A percentile compares a stretch with the other conserved stretches of the same genome.
Evolutionary conservation across 2,797 vertebrate species (phyloP).

Genomic region (Coendou prehensilis): DNA sequence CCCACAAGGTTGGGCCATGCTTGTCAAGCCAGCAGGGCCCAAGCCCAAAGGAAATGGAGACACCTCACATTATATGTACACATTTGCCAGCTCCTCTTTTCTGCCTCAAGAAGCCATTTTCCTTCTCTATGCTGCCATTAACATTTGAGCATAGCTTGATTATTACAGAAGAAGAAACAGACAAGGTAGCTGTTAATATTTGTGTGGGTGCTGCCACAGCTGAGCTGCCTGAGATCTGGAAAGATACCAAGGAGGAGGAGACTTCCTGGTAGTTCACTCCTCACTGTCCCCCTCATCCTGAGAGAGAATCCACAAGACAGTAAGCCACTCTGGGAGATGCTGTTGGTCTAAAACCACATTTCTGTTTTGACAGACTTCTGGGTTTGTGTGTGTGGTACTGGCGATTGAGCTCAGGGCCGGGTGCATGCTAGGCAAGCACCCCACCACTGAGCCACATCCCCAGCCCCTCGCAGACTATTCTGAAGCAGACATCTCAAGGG

Average conservation of each 20-base stretch:
- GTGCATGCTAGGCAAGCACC: no score
- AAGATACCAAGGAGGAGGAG: background rate
- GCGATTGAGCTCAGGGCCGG: no score
- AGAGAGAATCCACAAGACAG: background rate
- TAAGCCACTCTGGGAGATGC: background rate
- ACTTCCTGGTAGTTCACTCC: background rate
- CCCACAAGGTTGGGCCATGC: background rate
- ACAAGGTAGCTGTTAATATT: background rate
- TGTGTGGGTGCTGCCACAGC: background rate
- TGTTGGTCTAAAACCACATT: background rate
- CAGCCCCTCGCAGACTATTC: background rate
- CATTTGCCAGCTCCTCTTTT: background rate
- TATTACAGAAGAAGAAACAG: background rate
- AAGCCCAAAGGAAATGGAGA: background rate
- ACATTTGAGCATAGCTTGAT: background rate
- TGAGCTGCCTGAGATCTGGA: background rate
- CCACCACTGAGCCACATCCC: no score
- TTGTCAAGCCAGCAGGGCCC: background rate
- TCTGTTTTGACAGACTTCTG: background rate
- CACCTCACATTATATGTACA: rapidly evolving
- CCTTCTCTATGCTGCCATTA: background rate
- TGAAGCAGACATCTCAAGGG: background rate
- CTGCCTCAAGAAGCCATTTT: background rate
- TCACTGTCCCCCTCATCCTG: rapidly evolving
- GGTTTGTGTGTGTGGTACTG: no score